These are phyloP conservation scores for Siphamia tubifer DNA, from an alignment of 2,113 vertebrate genomes.

Conservation along the genomic window DNA sequence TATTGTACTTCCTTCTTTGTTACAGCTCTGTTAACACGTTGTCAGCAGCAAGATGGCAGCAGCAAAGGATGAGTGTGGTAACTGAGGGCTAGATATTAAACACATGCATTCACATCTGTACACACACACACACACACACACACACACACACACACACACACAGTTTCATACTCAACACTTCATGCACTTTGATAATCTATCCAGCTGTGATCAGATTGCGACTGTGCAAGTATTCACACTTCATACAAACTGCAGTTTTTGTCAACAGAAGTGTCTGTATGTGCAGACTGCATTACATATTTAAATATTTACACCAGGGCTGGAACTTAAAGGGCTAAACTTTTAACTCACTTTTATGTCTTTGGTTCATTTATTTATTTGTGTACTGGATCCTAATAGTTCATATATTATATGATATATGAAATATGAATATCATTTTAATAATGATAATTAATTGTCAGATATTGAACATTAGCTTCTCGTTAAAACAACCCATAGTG, in stretches of 20 bases:
- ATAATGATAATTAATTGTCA: too few species aligned
- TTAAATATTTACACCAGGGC: too few species aligned
- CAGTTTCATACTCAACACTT: not conserved
- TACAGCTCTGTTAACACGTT: constrained; percentile 58
- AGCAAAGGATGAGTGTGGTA: constrained; percentile 39
- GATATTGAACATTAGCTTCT: too few species aligned
- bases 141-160: not conserved
- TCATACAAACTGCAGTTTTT: constrained; percentile 21
- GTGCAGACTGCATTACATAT: not conserved
- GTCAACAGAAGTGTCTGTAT: constrained; percentile 1
- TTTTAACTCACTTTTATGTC: too few species aligned
- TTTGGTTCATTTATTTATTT: too few species aligned
- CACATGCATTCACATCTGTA: not conserved
- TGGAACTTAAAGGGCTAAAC: too few species aligned
- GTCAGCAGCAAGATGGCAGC: constrained; percentile 51
- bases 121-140: constrained; percentile 11
- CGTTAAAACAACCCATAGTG: too few species aligned
- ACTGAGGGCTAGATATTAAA: constrained; percentile 40
- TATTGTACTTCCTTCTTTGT: constrained; percentile 57
- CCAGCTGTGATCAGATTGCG: constrained; percentile 22
- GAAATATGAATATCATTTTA: too few species aligned
- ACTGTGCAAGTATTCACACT: constrained; percentile 21
- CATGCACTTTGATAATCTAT: constrained; percentile 7
- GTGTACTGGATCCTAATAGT: too few species aligned
- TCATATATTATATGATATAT: too few species aligned